Evolutionary conservation across 2,888 invertebrate genomes (phyloP).

Genomic region (Microplitis deprimator): DNA sequence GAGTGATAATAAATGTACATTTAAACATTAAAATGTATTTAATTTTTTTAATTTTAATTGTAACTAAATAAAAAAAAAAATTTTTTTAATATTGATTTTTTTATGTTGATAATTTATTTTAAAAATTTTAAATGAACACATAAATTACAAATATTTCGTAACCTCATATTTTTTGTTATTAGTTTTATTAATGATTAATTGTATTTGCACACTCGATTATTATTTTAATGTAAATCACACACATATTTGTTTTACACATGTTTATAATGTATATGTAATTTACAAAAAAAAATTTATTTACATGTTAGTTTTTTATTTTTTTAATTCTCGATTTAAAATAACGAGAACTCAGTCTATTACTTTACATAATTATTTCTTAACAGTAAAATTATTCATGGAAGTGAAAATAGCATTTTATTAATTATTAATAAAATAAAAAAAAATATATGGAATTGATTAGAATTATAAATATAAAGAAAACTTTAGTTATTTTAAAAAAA

Average conservation of each 20-base stretch:
- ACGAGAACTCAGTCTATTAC: conserved; percentile 40
- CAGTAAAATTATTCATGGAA: background rate
- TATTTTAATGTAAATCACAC: background rate
- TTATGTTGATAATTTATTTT: background rate
- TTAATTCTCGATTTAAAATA: background rate
- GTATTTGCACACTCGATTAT: background rate
- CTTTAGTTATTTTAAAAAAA: too few species aligned
- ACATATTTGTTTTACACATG: background rate
- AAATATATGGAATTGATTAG: background rate
- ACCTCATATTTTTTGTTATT: background rate
- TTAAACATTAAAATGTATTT: conserved; percentile 74
- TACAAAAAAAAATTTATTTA: background rate
- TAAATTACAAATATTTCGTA: conserved; percentile 26
- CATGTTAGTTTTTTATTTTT: conserved; percentile 25
- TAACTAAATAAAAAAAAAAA: background rate
- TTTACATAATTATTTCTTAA: conserved; percentile 33
- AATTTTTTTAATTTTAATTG: background rate
- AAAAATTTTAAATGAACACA: background rate
- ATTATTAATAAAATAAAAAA: background rate
- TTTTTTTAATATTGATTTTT: background rate
- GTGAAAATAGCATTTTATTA: background rate
- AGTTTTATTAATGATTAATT: background rate
- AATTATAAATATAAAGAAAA: too few species aligned
- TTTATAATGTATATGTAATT: too few species aligned
- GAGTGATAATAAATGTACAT: conserved; percentile 78